Percentiles rank a stretch among this genome's conserved stretches.
phyloP scores from a whole-genome alignment of 2,888 invertebrate genomes.

The Petrolisthes manimaculis region DNA sequence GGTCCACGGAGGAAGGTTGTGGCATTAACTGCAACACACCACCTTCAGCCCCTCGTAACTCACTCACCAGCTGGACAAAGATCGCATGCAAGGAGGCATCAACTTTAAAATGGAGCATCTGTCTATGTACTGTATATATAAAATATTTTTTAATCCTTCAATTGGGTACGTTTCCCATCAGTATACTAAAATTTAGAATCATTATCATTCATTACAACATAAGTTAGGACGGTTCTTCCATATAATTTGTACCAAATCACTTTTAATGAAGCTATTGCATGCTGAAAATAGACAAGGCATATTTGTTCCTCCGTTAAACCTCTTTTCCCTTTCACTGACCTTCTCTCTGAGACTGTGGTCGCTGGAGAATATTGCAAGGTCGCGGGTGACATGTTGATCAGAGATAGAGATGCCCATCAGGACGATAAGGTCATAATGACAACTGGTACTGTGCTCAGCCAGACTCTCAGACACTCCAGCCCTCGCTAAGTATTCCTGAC shows the following conservation, averaged over 20 bases:
- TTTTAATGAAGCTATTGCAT: too few relatives aligned
- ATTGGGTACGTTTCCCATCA: too few relatives aligned
- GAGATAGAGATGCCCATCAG: slow-evolving; percentile 67
- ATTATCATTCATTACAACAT: too few relatives aligned
- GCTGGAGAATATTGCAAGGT: slow-evolving; percentile 42
- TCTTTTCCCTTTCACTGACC: slow-evolving; percentile 19
- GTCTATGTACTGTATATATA: neutral
- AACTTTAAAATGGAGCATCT: neutral
- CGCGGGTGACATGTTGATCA: slow-evolving; percentile 46
- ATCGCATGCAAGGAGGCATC: too few relatives aligned
- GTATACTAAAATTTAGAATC: too few relatives aligned
- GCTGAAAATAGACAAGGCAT: too few relatives aligned
- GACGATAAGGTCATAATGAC: slow-evolving; percentile 67
- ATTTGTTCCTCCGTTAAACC: too few relatives aligned
- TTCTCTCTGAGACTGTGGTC: slow-evolving; percentile 20
- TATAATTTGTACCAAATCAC: too few relatives aligned
- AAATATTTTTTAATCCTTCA: too few relatives aligned
- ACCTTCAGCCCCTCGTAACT: slow-evolving; percentile 11
- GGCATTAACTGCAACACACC: slow-evolving; percentile 38
- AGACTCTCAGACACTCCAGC: slow-evolving; percentile 66
- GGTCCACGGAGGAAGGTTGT: neutral
- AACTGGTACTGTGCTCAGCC: slow-evolving; percentile 63
- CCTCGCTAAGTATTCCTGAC: slow-evolving; percentile 67
- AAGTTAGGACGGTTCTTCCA: too few relatives aligned
- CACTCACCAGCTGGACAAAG: slow-evolving; percentile 29